phyloP scores from a whole-genome alignment of 2,113 vertebrate genomes.

The Pavo muticus region DNA sequence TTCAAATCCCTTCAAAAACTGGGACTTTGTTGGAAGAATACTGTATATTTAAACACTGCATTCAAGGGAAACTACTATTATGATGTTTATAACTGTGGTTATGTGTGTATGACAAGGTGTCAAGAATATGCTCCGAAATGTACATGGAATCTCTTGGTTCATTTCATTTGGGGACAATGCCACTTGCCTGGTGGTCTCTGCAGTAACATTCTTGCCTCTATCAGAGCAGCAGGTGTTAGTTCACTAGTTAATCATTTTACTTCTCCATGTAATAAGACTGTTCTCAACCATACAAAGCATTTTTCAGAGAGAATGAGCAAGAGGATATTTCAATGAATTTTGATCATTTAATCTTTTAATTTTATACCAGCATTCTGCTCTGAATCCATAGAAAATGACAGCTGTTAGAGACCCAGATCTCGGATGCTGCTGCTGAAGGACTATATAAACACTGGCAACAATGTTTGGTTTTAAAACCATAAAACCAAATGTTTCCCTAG shows the following conservation, averaged over 20 bases:
- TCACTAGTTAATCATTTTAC: slow-evolving; percentile 42
- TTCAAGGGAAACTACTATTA: slow-evolving; percentile 29
- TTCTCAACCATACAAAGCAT: not conserved
- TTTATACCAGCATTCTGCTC: not conserved
- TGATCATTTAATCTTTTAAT: not conserved
- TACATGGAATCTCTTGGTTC: slow-evolving; percentile 27
- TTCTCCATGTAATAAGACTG: not conserved
- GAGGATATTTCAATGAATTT: not conserved
- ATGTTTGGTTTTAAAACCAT: not conserved
- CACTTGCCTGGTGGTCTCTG: slow-evolving; percentile 48
- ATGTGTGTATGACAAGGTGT: slow-evolving; percentile 57
- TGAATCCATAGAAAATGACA: not conserved
- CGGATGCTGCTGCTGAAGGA: not conserved
- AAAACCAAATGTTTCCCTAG: not conserved
- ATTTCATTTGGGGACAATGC: not conserved
- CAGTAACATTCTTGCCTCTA: slow-evolving; percentile 43
- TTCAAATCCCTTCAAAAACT: not conserved
- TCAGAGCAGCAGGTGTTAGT: slow-evolving; percentile 36
- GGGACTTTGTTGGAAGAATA: not conserved
- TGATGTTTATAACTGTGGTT: slow-evolving; percentile 41
- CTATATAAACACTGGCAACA: not conserved
- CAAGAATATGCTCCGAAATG: slow-evolving; percentile 54
- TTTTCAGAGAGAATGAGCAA: not conserved
- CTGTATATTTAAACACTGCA: not conserved
- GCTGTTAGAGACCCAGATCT: not conserved